Base-by-base conservation (phyloP, 2,797 vertebrate species). In the Natrix natrix region DNA sequence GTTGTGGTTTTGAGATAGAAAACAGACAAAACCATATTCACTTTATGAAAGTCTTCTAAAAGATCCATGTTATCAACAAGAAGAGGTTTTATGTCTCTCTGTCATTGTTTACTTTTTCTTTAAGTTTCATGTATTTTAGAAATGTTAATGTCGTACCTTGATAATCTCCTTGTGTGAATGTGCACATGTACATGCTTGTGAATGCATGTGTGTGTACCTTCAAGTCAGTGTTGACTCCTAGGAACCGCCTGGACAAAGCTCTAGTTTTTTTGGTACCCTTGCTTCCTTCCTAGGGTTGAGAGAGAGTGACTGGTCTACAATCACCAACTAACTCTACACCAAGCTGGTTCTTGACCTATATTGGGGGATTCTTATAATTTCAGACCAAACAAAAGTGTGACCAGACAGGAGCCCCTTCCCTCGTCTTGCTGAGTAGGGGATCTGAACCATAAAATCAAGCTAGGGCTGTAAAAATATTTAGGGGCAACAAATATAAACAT, bases 1-100 rank as follows among this genome's bases (percentile, higher is more conserved):
- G 43, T 54, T 54, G 43, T 28, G 48, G 59, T 89, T 94, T 89
- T 91, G 74, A 91, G 61, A 37, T 92, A 92, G 37, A 91, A 66
- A 86, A 52, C 55, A 63, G 26, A 69, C 28, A 13, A 89, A n/a
- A 89, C n/a, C 48, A 78, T 90, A 32, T 37, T 91, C 54, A 90
- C 52, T 90, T 54, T 69, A 0, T 12, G 17, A 0, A 0, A 32
- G 24, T 20, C 55, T 87, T 94, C 90, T 37, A 91, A 5, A 43
- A 63, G 17, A n/a, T 92, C 3, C 5, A 2, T 37, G 3, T 93
- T 91, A 83, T 90, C 93, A 69, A 56, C n/a, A 56, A 48, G 69
- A 20, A 24, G 48, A 87, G 88, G 48, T 16, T 83, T n/a, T 63
- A 63, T 56, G 52, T 54, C 14, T 88, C 92, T 90, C 28, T 5